These are phyloP conservation scores for Leptopilina clavipes DNA, from an alignment of 1,140 invertebrate genomes.

Conservation along the genomic window DNA sequence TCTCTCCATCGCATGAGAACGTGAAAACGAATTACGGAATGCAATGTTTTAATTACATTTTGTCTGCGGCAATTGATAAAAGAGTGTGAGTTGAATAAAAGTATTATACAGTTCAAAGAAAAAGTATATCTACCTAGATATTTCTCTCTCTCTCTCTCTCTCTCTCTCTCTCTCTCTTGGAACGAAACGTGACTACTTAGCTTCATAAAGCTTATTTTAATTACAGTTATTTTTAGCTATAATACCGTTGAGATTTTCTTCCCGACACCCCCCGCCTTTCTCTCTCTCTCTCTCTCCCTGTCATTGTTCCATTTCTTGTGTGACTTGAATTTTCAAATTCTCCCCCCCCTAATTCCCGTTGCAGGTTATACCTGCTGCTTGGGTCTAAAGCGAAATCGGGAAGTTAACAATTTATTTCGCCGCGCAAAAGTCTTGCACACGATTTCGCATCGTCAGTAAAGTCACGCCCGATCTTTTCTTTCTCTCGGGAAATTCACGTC, in stretches of 20 bases:
- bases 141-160: too few species aligned
- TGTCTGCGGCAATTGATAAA: too few species aligned
- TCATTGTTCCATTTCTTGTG: conserved; percentile 48
- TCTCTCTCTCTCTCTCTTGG: too few species aligned
- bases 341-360: conserved; percentile 36
- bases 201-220: conserved; percentile 21
- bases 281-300: background rate
- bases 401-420: conserved; percentile 62
- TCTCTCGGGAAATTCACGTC: conserved; percentile 45
- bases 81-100: too few species aligned
- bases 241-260: conserved; percentile 24
- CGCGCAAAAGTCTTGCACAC: conserved; percentile 37
- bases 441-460: conserved; percentile 53
- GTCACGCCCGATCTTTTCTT: conserved; percentile 58
- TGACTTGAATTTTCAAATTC: conserved; percentile 56
- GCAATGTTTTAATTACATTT: too few species aligned
- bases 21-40: too few species aligned
- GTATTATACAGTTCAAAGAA: too few species aligned
- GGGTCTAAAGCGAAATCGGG: conserved; percentile 50
- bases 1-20: too few species aligned
- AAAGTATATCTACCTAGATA: too few species aligned
- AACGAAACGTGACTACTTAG: background rate
- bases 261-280: conserved; percentile 36
- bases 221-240: conserved; percentile 7
- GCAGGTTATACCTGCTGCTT: conserved; percentile 21